Percentiles rank a stretch among this genome's conserved stretches.
These are phyloP conservation scores for Zaprionus taronus DNA, from an alignment of 1,140 invertebrate species.

Conservation along the genomic window DNA sequence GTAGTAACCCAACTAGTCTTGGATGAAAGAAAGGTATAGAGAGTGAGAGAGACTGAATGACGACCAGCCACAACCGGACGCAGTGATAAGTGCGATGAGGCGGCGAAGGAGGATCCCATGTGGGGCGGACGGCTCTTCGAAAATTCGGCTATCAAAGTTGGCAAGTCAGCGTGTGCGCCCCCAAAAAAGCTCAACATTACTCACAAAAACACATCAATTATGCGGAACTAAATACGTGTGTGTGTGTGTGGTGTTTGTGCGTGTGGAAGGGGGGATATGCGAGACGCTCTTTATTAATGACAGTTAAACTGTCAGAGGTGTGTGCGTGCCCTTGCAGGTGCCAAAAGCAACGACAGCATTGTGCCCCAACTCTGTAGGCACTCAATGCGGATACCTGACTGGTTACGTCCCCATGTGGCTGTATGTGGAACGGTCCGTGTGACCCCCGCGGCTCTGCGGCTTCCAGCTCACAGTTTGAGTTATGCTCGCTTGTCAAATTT, in stretches of 20 bases:
- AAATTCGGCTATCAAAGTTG: slow-evolving; percentile 46
- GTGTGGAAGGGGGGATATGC: slow-evolving; percentile 28
- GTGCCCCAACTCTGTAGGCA: neutral
- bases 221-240: slow-evolving; percentile 53
- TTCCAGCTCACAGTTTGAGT: slow-evolving; percentile 61
- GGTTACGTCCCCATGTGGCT: slow-evolving; percentile 22
- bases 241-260: slow-evolving; percentile 14
- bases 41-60: neutral
- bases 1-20: slow-evolving; percentile 14
- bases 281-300: slow-evolving; percentile 75
- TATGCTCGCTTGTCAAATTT: slow-evolving; percentile 74
- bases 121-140: neutral
- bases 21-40: neutral
- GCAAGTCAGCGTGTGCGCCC: slow-evolving; percentile 68
- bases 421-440: neutral
- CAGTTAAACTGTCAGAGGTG: slow-evolving; percentile 80
- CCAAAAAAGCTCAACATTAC: slow-evolving; percentile 68
- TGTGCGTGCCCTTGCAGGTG: slow-evolving; percentile 75
- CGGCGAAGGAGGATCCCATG: neutral
- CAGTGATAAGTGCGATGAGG: slow-evolving; percentile 33
- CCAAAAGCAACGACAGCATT: slow-evolving; percentile 43
- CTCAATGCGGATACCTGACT: slow-evolving; percentile 17
- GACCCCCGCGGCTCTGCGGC: slow-evolving; percentile 25
- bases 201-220: slow-evolving; percentile 82
- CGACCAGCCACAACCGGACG: slow-evolving; percentile 19